Evolutionary conservation across 2,888 invertebrate species (phyloP), one percentile per base, ranked within the genome.

Genomic region (Perdita meconis): DNA sequence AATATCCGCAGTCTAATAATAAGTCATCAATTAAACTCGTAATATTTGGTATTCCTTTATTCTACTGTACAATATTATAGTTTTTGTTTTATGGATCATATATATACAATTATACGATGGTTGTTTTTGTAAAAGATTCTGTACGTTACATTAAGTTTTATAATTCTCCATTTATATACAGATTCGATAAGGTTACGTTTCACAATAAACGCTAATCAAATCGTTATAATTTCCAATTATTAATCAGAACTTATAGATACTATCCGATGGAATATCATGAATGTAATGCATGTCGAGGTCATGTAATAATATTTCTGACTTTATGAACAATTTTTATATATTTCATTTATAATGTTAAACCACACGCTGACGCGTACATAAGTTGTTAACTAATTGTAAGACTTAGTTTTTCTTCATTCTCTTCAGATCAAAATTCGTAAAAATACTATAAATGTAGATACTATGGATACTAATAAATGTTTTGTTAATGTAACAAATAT

Each of bases 51-150:
- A 79, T 78, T 84, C 59, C 38, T 86, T 88, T 88, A 84, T 82
- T 87, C 85, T 86, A 88, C 87, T 89, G 88, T 89, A 89, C 89
- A 89, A 83, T 86, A 77, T 66, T 83, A 68, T 84, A 78, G 61
- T 82, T 79, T 38, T 81, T 83, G 81, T 81, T 74, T 83, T 82
- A 76, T 67, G 78, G 64, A 76, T 56, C 72, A 61, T 86, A 84
- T 86, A 83, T 86, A 77, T 84, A 87, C 83, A 83, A 80, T 71
- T 83, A 84, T 60, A 55, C 22, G 68, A 61, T 51, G 61, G 80
- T 82, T 74, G 76, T 78, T 6, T 71, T 84, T 84, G 84, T 83
- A 87, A 87, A 88, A 87, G 84, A 81, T 82, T 44, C 83, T 83
- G 81, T 78, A 81, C 69, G 80, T 81, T 84, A 71, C 82, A 84